Evolutionary conservation across 2,797 vertebrate species (phyloP).

Genomic region (Poeciliopsis paucimaculata): DNA sequence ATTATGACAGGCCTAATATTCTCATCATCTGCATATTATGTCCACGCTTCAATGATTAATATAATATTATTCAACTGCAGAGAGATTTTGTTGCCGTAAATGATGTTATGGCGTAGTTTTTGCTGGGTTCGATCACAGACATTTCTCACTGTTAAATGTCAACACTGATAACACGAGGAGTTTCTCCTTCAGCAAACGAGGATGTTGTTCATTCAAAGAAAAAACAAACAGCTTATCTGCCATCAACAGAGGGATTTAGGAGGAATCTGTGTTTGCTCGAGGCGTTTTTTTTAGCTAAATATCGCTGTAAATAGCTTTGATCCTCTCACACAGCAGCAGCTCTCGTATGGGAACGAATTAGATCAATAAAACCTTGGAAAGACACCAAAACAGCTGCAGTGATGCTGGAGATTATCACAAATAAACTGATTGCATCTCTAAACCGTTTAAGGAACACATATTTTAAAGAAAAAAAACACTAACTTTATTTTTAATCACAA

Average conservation of each 20-base stretch:
- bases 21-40: background rate
- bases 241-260: slow-evolving; percentile 24
- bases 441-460: background rate
- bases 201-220: background rate
- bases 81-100: background rate
- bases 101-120: background rate
- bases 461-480: background rate
- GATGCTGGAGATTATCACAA: background rate
- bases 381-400: slow-evolving; percentile 11
- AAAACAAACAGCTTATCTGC: slow-evolving; percentile 35
- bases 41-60: background rate
- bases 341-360: slow-evolving; percentile 66
- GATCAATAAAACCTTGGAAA: slow-evolving; percentile 71
- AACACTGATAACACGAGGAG: background rate
- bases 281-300: slow-evolving; percentile 58
- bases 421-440: background rate
- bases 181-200: background rate
- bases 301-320: slow-evolving; percentile 71
- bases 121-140: background rate
- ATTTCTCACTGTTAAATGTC: background rate
- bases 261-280: slow-evolving; percentile 49
- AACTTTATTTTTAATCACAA: background rate
- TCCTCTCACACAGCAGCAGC: slow-evolving; percentile 52
- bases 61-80: background rate
- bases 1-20: too few relatives aligned